These are phyloP conservation scores for Quadriops clusia DNA, from an alignment of 2,888 invertebrate species.

Conservation along the genomic window DNA sequence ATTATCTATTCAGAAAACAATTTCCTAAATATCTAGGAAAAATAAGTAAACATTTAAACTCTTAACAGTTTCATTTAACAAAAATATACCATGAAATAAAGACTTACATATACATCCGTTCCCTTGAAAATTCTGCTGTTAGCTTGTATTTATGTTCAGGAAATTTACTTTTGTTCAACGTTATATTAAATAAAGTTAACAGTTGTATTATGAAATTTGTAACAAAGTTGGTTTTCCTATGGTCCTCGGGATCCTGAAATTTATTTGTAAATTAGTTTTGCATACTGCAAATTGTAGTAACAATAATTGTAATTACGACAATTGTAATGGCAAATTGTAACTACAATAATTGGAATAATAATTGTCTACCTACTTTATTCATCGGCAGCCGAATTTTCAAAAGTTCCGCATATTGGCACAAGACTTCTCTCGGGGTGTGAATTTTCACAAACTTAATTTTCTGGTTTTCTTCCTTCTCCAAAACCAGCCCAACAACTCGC, in stretches of 20 bases:
- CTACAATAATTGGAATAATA: too few species aligned
- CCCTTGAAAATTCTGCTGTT: constrained; percentile 55
- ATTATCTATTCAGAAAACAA: too few species aligned
- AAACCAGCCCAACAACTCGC: constrained; percentile 45
- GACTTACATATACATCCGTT: constrained; percentile 61
- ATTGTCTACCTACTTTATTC: constrained; percentile 46
- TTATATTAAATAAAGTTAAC: constrained; percentile 43
- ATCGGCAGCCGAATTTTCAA: constrained; percentile 68
- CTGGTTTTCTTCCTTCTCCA: constrained; percentile 50
- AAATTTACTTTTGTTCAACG: constrained; percentile 47
- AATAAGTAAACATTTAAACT: too few species aligned
- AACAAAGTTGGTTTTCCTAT: too few species aligned
- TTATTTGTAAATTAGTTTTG: too few species aligned
- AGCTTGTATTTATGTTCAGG: constrained; percentile 50
- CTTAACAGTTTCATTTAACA: constrained; percentile 4
- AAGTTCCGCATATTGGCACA: constrained; percentile 62
- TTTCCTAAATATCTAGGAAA: too few species aligned
- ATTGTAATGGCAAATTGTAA: too few species aligned
- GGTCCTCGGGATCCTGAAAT: too few species aligned
- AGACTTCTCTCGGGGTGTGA: constrained; percentile 58
- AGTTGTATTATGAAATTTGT: too few species aligned
- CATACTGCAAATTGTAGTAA: too few species aligned
- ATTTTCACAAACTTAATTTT: constrained; percentile 59
- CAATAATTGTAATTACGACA: too few species aligned
- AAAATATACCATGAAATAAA: constrained; percentile 6